Evolutionary conservation across 1,140 invertebrate genomes (phyloP), one percentile per base, ranked within the genome.

Genomic region (Orchesella cincta): DNA sequence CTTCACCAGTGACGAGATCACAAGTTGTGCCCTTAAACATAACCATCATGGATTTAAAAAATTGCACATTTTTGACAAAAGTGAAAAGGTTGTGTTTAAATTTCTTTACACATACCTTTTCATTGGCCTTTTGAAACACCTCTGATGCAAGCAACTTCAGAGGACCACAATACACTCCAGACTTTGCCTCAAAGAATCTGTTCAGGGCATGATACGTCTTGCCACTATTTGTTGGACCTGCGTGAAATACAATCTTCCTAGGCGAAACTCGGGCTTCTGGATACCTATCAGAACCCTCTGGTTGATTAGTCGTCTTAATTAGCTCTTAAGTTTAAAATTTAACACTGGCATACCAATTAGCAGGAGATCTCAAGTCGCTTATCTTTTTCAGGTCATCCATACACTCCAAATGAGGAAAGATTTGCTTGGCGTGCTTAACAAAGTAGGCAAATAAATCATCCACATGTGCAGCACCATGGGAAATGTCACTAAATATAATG

Each of bases 171-270:
- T 99, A 99, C 23, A 99, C 91, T 23, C 97, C 98, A 79, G 93
- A 93, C 85, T 96, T 93, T 1, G 97, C 91, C 51, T 85, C 88
- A 23, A 97, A 88, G 84, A 96, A 98, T 76, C 92, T 88, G 85
- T 98, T 89, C 82, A 99, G 88, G 8, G 98, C 98, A 87, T 97
- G 94, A 83, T 97, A 97, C 0, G 98, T 99, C 88, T 99, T 99
- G 0, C 98, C 98, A 84, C 96, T 98, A 85, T 99, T 99, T 20
- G 98, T 99, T 16, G 98, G 98, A 14, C 98, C 98, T 36, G 95
- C 93, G 88, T 99, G 98, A 85, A 98, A 98, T 72, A 99, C 90
- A 52, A 99, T 94, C 88, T 97, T 98, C 80, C 98, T 89, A 74
- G 91, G 93, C 57, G 94, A 90, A 36, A 89, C 87, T 81, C 98